Evolutionary conservation across 2,113 vertebrate species (phyloP).

Genomic region (Patagioenas fasciata): DNA sequence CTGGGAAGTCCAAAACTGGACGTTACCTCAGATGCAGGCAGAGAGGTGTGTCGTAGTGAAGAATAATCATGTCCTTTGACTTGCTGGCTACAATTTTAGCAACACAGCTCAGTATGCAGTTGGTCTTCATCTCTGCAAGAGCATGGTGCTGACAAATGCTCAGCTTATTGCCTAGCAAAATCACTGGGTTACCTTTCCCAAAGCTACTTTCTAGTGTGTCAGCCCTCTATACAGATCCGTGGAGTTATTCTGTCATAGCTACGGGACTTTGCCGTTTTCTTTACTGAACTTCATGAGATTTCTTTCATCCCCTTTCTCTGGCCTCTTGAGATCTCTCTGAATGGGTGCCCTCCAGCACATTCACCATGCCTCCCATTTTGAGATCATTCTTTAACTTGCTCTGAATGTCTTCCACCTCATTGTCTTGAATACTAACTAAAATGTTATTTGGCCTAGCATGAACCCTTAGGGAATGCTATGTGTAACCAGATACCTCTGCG

Average conservation of each 20-base stretch:
- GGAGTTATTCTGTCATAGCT: neutral
- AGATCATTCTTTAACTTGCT: neutral
- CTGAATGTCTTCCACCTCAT: neutral
- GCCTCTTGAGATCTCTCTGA: neutral
- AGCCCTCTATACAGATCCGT: neutral
- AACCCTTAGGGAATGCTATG: neutral
- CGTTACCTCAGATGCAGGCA: neutral
- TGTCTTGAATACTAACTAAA: neutral
- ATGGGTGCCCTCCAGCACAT: neutral
- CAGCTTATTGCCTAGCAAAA: neutral
- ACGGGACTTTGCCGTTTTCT: neutral
- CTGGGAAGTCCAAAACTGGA: neutral
- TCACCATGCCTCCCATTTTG: neutral
- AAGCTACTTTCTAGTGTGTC: neutral
- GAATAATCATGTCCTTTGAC: neutral
- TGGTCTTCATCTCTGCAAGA: neutral
- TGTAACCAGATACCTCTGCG: neutral
- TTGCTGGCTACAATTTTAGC: neutral
- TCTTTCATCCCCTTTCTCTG: neutral
- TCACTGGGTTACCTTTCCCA: neutral
- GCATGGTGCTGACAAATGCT: neutral
- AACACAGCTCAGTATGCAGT: neutral
- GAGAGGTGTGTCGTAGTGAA: neutral
- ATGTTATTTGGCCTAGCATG: neutral
- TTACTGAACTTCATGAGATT: neutral